phyloP scores from a whole-genome alignment of 2,888 invertebrate species.

The Zele albiditarsus region DNA sequence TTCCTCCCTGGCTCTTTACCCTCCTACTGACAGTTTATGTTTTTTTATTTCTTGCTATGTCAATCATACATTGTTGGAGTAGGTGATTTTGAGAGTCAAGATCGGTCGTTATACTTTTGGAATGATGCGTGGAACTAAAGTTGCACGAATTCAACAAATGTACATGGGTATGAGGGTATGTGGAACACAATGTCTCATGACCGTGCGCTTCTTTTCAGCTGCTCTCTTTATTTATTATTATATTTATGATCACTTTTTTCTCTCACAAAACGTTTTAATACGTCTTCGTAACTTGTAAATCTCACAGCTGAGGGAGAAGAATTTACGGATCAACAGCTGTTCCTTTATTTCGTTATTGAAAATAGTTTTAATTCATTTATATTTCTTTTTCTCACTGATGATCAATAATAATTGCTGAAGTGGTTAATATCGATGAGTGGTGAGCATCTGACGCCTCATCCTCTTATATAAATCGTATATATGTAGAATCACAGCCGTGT shows the following conservation, averaged over 20 bases:
- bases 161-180: no score
- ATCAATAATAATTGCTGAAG: conserved; percentile 9
- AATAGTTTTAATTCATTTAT: conserved; percentile 5
- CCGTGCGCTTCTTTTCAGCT: background rate
- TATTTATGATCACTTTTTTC: background rate
- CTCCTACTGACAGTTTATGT: background rate
- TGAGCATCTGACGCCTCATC: conserved; percentile 22
- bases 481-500: conserved; percentile 6
- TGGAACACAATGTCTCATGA: conserved; percentile 16
- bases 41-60: conserved; percentile 22
- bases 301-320: background rate
- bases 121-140: conserved; percentile 2
- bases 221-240: background rate
- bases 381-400: background rate
- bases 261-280: background rate
- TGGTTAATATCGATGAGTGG: conserved; percentile 23
- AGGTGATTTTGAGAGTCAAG: background rate
- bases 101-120: conserved; percentile 36
- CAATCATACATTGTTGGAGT: background rate
- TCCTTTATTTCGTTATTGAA: background rate
- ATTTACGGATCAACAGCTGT: background rate
- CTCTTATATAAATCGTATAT: background rate
- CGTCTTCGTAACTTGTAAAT: background rate
- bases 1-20: background rate
- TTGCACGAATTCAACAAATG: no score